A percentile compares a stretch with the other conserved stretches of the same genome.
These are phyloP conservation scores for Lypha dubia DNA, from an alignment of 2,888 invertebrate genomes.

Conservation along the genomic window DNA sequence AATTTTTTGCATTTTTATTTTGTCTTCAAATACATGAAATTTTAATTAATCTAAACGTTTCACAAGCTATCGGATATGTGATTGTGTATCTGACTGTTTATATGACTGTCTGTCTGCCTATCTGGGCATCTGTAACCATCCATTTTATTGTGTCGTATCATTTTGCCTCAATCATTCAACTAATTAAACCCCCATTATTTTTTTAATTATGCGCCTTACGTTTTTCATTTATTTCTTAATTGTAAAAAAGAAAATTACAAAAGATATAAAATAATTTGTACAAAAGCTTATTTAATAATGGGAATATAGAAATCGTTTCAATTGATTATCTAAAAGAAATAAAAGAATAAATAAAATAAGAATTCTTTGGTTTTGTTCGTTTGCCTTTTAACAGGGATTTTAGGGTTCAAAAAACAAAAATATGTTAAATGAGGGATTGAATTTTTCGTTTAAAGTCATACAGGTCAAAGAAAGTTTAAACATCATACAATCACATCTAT, in stretches of 20 bases:
- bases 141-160: conserved; percentile 14
- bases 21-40: background rate
- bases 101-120: background rate
- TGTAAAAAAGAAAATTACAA: conserved; percentile 17
- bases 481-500: conserved; percentile 1
- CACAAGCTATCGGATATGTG: background rate
- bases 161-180: conserved; percentile 18
- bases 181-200: conserved; percentile 52
- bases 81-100: background rate
- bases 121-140: background rate
- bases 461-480: conserved; percentile 16
- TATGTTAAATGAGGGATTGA: conserved; percentile 27
- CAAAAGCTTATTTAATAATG: background rate
- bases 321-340: conserved; percentile 55
- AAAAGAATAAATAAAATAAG: background rate
- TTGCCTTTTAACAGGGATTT: background rate
- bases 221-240: conserved; percentile 53
- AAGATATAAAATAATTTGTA: conserved; percentile 5
- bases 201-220: conserved; percentile 61
- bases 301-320: conserved; percentile 25
- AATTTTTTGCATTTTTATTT: conserved; percentile 1
- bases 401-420: background rate
- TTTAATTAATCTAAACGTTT: conserved; percentile 28
- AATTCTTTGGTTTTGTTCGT: background rate
- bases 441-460: conserved; percentile 29